Conservation (phyloP, 1,140 invertebrate species). For the Stegodyphus mimosarum region DNA sequence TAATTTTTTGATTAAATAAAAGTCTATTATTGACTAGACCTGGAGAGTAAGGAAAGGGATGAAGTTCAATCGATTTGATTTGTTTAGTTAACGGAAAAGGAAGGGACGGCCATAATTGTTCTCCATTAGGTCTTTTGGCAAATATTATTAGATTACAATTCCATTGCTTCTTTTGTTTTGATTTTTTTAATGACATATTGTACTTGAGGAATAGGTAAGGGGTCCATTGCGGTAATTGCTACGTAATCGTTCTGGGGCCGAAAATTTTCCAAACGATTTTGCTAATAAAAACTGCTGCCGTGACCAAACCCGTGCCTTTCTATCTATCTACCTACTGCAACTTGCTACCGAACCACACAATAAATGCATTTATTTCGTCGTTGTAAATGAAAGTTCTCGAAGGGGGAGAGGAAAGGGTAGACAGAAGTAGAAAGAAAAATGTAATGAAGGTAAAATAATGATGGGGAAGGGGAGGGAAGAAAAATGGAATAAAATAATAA, state of each 20-base stretch:
- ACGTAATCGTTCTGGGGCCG: neutral
- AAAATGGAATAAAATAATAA: no score
- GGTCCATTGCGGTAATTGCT: constrained; percentile 21
- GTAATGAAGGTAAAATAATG: constrained; percentile 21
- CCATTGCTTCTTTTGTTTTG: no score
- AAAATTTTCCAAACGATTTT: constrained; percentile 14
- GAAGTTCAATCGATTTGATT: no score
- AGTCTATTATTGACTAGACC: no score
- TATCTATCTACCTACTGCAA: neutral
- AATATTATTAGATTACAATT: no score
- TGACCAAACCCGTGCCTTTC: neutral
- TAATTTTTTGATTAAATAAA: no score
- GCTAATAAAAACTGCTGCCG: constrained; percentile 4
- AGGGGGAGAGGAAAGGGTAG: neutral
- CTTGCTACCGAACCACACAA: neutral
- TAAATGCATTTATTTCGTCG: neutral
- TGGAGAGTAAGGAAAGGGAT: no score
- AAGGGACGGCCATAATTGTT: no score
- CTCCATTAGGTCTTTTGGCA: no score
- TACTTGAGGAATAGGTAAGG: no score
- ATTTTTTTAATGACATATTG: no score
- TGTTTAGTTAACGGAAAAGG: no score
- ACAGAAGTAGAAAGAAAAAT: constrained; percentile 1
- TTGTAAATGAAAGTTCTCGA: constrained; percentile 20
- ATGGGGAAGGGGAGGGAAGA: neutral